A percentile compares a stretch with the other conserved stretches of the same genome.
Conservation (phyloP, 2,797 vertebrate species). For the Rhynchotus rufescens region DNA sequence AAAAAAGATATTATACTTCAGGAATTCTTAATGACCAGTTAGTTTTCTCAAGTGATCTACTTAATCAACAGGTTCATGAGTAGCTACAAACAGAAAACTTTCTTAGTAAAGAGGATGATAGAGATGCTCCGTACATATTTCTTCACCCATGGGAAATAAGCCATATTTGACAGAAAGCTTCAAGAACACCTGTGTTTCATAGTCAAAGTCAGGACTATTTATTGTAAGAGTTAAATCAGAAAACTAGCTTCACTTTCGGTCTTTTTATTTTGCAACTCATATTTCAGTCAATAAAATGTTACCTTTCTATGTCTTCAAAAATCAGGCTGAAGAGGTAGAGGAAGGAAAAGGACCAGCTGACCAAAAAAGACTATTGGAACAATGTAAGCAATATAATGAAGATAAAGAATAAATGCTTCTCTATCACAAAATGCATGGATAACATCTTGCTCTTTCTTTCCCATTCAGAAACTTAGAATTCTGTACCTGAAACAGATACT, state of each 20-base stretch:
- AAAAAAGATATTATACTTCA: neutral
- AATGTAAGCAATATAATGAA: neutral
- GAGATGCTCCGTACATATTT: neutral
- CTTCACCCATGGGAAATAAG: neutral
- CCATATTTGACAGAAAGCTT: neutral
- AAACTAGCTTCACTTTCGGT: neutral
- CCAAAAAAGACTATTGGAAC: neutral
- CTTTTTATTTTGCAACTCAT: neutral
- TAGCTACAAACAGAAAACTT: slow-evolving; percentile 5
- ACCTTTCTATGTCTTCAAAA: neutral
- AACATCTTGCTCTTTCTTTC: neutral
- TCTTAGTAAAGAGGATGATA: neutral
- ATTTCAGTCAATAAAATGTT: neutral
- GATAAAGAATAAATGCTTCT: neutral
- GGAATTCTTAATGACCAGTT: neutral
- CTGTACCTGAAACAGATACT: neutral
- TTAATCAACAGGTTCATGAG: slow-evolving; percentile 22
- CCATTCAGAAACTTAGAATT: neutral
- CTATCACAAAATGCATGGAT: neutral
- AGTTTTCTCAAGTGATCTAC: slow-evolving; percentile 25
- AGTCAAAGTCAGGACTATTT: neutral
- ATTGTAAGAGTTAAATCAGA: neutral
- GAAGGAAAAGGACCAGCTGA: neutral
- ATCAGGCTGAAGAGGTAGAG: neutral
- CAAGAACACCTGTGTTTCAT: neutral